Evolutionary conservation across 2,888 invertebrate species (phyloP).

Genomic region (Spialia ferax): DNA sequence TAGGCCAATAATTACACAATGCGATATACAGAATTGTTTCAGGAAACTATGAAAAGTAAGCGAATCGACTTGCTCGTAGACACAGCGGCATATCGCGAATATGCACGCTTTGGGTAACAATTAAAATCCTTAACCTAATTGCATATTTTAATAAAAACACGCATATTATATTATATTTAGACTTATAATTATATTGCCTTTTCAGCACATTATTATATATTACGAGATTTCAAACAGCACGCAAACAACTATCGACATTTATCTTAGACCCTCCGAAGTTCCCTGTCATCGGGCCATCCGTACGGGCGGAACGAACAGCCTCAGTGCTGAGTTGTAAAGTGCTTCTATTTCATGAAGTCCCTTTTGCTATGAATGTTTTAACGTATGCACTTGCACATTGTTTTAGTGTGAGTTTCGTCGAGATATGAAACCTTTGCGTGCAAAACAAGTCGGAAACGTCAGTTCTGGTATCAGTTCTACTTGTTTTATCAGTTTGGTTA

Average conservation of each 20-base stretch:
- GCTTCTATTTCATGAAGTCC: too few relatives aligned
- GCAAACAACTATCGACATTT: conserved; percentile 71
- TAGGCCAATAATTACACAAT: conserved; percentile 50
- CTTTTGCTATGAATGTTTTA: too few relatives aligned
- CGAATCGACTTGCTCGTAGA: conserved; percentile 49
- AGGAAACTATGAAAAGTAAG: conserved; percentile 49
- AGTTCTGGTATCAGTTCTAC: background rate
- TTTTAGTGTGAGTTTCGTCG: too few relatives aligned
- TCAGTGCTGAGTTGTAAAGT: conserved; percentile 57
- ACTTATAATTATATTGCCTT: conserved; percentile 71
- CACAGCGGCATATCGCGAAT: conserved; percentile 62
- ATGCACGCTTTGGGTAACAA: conserved; percentile 82
- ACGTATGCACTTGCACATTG: too few relatives aligned
- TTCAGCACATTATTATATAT: conserved; percentile 76
- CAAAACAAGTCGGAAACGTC: background rate
- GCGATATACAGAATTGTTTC: conserved; percentile 46
- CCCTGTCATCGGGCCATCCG: conserved; percentile 69
- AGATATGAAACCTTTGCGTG: too few relatives aligned
- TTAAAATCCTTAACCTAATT: conserved; percentile 75
- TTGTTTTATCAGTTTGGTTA: conserved; percentile 7
- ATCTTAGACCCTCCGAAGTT: conserved; percentile 75
- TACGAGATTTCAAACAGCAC: conserved; percentile 86
- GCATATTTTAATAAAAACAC: conserved; percentile 81
- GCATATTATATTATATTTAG: conserved; percentile 74
- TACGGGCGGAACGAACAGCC: conserved; percentile 39